A percentile compares a stretch with the other conserved stretches of the same genome.
Conservation (phyloP, 2,888 invertebrate genomes). For the Alsophila aescularia region DNA sequence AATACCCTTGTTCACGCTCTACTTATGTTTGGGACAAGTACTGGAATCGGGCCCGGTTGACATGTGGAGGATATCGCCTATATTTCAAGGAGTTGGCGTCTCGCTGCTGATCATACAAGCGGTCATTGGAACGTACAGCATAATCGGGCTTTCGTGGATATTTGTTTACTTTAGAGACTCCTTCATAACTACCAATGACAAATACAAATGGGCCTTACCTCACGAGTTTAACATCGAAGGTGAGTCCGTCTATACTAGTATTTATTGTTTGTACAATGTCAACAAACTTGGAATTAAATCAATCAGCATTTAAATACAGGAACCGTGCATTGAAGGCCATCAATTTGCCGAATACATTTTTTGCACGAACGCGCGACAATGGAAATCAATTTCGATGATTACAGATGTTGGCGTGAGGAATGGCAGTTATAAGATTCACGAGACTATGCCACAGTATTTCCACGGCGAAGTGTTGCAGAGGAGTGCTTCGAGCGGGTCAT, state of each 20-base stretch:
- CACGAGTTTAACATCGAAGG: slow-evolving; percentile 88
- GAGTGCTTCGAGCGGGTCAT: slow-evolving; percentile 63
- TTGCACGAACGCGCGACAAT: slow-evolving; percentile 30
- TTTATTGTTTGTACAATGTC: slow-evolving; percentile 36
- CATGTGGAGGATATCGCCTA: slow-evolving; percentile 97
- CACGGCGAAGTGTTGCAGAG: slow-evolving; percentile 92
- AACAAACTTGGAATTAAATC: slow-evolving; percentile 45
- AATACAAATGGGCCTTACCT: slow-evolving; percentile 92
- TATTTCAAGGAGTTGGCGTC: slow-evolving; percentile 95
- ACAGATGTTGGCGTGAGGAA: slow-evolving; percentile 59
- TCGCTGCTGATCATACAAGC: slow-evolving; percentile 91
- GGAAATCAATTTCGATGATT: slow-evolving; percentile 16
- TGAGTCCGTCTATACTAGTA: slow-evolving; percentile 49
- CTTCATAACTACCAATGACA: slow-evolving; percentile 91
- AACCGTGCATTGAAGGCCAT: slow-evolving; percentile 55
- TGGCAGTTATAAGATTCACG: slow-evolving; percentile 78
- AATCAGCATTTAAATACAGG: slow-evolving; percentile 48
- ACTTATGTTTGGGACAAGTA: slow-evolving; percentile 93
- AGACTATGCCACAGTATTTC: slow-evolving; percentile 93
- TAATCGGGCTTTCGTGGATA: slow-evolving; percentile 95
- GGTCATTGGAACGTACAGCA: slow-evolving; percentile 93
- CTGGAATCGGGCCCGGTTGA: slow-evolving; percentile 93
- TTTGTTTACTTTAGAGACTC: slow-evolving; percentile 95
- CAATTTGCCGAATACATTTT: slow-evolving; percentile 52
- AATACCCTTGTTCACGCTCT: slow-evolving; percentile 93